Evolutionary conservation across 2,888 invertebrate species (phyloP).

Genomic region (Eulithis prunata): DNA sequence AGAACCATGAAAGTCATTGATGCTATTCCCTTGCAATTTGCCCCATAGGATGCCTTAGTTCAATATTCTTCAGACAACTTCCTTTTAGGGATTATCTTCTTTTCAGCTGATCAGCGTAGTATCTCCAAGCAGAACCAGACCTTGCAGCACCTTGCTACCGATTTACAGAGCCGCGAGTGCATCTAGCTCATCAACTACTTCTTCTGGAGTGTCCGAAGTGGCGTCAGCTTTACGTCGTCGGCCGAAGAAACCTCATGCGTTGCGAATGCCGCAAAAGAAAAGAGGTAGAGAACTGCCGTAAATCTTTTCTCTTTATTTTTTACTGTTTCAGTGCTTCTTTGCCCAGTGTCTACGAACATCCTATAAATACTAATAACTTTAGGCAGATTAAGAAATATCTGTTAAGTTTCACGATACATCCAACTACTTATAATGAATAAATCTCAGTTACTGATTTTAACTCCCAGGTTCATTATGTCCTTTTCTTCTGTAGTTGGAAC

Average conservation of each 20-base stretch:
- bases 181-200: conserved; percentile 72
- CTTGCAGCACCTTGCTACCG: conserved; percentile 73
- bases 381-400: no score
- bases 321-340: not conserved
- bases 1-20: no score
- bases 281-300: conserved; percentile 54
- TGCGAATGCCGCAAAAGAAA: conserved; percentile 77
- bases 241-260: conserved; percentile 74
- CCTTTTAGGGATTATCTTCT: no score
- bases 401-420: no score
- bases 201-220: conserved; percentile 76
- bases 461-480: not conserved
- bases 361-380: no score
- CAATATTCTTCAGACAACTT: no score
- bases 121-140: conserved; percentile 76
- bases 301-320: not conserved
- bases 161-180: conserved; percentile 77
- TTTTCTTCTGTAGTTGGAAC: conserved; percentile 64
- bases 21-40: not conserved
- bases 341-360: no score
- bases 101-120: conserved; percentile 78
- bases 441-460: no score
- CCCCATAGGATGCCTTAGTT: not conserved
- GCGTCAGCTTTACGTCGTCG: conserved; percentile 71
- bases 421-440: no score